phyloP scores from a whole-genome alignment of 2,113 vertebrate genomes.

The Polypterus senegalus region DNA sequence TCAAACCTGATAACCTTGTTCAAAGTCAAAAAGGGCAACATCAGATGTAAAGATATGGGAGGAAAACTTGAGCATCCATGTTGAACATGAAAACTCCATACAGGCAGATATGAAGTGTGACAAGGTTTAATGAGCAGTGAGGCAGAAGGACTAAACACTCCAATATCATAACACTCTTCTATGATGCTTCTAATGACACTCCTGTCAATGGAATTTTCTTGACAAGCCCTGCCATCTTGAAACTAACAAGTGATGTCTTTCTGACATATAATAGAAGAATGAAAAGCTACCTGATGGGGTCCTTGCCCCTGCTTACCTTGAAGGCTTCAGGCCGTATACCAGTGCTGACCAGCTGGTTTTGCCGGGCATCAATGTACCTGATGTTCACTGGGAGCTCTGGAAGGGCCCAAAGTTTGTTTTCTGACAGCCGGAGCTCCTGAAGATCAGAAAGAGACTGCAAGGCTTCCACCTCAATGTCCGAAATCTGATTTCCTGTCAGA shows the following conservation, averaged over 20 bases:
- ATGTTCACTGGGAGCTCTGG: conserved; percentile 50
- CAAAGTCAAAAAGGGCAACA: too few species aligned
- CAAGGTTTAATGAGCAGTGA: too few species aligned
- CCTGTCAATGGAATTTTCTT: not conserved
- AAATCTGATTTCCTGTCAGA: conserved; percentile 57
- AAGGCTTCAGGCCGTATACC: conserved; percentile 47
- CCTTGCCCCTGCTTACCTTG: conserved; percentile 29
- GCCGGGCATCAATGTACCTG: conserved; percentile 40
- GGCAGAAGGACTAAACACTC: too few species aligned
- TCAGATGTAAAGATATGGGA: too few species aligned
- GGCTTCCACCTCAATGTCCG: conserved; percentile 33
- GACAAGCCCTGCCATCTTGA: not conserved
- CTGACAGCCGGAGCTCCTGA: conserved; percentile 48
- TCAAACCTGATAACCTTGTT: too few species aligned
- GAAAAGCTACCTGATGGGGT: not conserved
- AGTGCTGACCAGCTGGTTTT: conserved; percentile 48
- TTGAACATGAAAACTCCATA: too few species aligned
- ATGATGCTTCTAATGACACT: not conserved
- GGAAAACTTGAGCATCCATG: too few species aligned
- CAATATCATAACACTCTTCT: too few species aligned
- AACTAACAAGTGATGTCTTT: not conserved
- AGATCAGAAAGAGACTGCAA: conserved; percentile 46
- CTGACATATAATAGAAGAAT: not conserved
- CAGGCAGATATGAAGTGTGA: too few species aligned
- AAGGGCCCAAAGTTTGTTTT: conserved; percentile 48